Percentiles rank a stretch among this genome's conserved stretches.
Conservation (phyloP, 2,113 vertebrate genomes). For the Aramus guarauna region DNA sequence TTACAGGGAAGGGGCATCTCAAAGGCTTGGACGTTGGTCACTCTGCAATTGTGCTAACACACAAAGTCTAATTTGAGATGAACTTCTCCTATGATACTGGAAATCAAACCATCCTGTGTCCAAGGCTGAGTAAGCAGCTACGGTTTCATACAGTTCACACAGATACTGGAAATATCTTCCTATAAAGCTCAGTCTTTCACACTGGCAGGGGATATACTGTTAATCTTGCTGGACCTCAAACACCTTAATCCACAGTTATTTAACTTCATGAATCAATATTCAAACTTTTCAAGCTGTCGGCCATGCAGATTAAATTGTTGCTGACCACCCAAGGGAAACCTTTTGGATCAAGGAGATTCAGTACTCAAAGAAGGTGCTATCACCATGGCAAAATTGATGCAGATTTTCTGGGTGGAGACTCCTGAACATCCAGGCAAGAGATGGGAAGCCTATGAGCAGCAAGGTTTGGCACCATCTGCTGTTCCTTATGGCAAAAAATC, state of each 20-base stretch:
- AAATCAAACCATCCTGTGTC: neutral
- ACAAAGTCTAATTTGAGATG: neutral
- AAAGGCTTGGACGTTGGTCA: neutral
- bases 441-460: neutral
- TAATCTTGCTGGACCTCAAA: neutral
- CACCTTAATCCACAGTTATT: neutral
- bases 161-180: neutral
- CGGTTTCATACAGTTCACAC: neutral
- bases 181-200: neutral
- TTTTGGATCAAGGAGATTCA: neutral
- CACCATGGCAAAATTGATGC: neutral
- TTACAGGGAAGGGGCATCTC: neutral
- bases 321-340: neutral
- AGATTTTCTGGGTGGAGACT: neutral
- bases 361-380: neutral
- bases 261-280: neutral
- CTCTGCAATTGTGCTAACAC: neutral
- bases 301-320: neutral
- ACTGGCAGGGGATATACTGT: neutral
- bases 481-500: conserved; percentile 36
- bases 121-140: conserved; percentile 14
- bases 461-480: conserved; percentile 64
- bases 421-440: neutral
- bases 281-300: neutral
- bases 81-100: neutral